phyloP scores from a whole-genome alignment of 2,888 invertebrate genomes.

The Eristalinus sepulchralis region DNA sequence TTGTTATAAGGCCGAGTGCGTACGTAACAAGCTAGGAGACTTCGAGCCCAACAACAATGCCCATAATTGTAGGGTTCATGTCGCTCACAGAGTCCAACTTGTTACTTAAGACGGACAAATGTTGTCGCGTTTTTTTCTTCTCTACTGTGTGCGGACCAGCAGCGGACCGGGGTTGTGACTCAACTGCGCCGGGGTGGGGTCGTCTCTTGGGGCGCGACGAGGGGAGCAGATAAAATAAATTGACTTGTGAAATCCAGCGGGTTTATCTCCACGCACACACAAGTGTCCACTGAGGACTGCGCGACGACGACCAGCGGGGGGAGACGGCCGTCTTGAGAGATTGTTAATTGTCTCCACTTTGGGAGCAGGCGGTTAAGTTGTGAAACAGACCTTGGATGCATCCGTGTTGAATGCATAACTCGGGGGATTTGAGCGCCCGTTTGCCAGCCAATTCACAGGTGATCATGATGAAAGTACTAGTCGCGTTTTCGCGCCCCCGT shows the following conservation, averaged over 20 bases:
- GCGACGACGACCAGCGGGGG: neutral
- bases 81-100: slow-evolving; percentile 44
- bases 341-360: slow-evolving; percentile 46
- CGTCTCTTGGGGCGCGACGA: slow-evolving; percentile 8
- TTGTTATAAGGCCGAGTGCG: slow-evolving; percentile 37
- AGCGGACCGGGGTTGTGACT: slow-evolving; percentile 43
- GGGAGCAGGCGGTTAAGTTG: slow-evolving; percentile 17
- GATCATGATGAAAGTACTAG: slow-evolving; percentile 16
- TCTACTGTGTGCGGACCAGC: neutral
- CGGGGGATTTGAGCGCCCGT: neutral
- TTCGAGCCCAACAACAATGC: slow-evolving; percentile 38
- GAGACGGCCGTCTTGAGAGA: slow-evolving; percentile 47
- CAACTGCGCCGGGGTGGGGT: slow-evolving; percentile 42
- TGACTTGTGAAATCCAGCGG: slow-evolving; percentile 62
- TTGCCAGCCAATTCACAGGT: slow-evolving; percentile 34
- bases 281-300: slow-evolving; percentile 28
- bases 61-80: slow-evolving; percentile 61
- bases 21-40: slow-evolving; percentile 38
- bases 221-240: slow-evolving; percentile 54
- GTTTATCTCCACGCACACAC: slow-evolving; percentile 49
- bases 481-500: neutral
- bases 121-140: neutral
- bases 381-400: slow-evolving; percentile 55
- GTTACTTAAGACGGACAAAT: slow-evolving; percentile 62
- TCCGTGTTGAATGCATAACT: slow-evolving; percentile 46